These are phyloP conservation scores for Neostethus bicornis DNA, from an alignment of 2,797 vertebrate genomes.

Conservation along the genomic window DNA sequence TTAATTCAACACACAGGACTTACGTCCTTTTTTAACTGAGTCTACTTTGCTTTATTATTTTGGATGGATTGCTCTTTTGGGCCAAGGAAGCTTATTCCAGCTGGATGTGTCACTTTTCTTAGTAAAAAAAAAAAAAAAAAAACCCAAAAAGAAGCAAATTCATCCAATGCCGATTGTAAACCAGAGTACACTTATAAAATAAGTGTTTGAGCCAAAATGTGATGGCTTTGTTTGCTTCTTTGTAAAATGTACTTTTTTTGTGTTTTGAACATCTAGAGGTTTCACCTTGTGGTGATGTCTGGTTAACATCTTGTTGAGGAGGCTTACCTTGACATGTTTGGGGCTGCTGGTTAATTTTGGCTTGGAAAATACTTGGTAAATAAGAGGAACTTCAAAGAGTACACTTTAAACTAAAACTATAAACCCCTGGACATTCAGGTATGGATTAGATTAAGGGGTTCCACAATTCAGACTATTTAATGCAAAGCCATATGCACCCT, in stretches of 20 bases:
- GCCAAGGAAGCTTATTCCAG: slow-evolving; percentile 21
- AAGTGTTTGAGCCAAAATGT: neutral
- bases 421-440: no score
- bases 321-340: no score
- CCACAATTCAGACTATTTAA: no score
- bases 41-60: neutral
- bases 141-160: slow-evolving; percentile 12
- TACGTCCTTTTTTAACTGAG: neutral
- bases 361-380: no score
- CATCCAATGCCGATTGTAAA: slow-evolving; percentile 17
- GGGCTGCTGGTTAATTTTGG: no score
- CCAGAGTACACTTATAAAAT: slow-evolving; percentile 4
- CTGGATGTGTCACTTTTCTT: slow-evolving; percentile 28
- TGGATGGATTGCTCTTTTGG: slow-evolving; percentile 19
- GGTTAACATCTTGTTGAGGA: no score
- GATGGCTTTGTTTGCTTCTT: neutral
- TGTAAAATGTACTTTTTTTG: neutral
- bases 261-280: no score
- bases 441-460: no score
- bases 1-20: neutral
- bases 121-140: slow-evolving; percentile 38
- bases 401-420: no score
- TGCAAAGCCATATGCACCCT: no score
- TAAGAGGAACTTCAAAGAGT: no score
- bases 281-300: no score